These are phyloP conservation scores for Phallusia fumigata DNA, from an alignment of 23 tunicate species.

Conservation along the genomic window DNA sequence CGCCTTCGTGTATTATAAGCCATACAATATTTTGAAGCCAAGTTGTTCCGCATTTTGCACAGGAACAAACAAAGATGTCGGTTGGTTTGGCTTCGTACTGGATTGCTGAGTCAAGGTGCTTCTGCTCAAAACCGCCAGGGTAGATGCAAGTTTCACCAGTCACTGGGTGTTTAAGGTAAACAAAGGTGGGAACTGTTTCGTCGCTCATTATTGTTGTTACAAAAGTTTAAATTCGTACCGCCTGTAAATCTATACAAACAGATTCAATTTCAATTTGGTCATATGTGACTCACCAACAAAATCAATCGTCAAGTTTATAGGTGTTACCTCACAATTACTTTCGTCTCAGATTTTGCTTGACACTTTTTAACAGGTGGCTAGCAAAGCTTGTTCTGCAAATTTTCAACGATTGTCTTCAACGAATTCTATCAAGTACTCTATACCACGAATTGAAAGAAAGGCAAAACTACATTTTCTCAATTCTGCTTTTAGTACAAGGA, in stretches of 20 bases:
- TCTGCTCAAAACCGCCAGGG: background rate
- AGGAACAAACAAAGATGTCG: conserved; percentile 62
- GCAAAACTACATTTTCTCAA: too few species aligned
- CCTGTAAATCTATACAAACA: background rate
- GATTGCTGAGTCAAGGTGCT: conserved; percentile 36
- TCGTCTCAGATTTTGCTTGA: too few species aligned
- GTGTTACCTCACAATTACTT: too few species aligned
- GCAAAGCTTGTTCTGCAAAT: too few species aligned
- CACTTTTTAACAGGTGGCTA: too few species aligned
- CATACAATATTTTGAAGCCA: conserved; percentile 79
- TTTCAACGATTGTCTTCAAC: too few species aligned
- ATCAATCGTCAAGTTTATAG: too few species aligned
- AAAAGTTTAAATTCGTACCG: too few species aligned
- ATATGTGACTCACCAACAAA: background rate
- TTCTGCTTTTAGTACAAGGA: too few species aligned
- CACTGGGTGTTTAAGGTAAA: background rate
- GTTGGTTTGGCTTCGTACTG: conserved; percentile 32
- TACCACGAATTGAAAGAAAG: too few species aligned
- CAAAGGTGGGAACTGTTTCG: background rate
- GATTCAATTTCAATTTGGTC: too few species aligned
- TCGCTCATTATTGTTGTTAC: background rate
- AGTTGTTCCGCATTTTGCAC: conserved; percentile 65
- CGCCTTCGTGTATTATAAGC: conserved; percentile 55
- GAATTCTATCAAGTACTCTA: too few species aligned
- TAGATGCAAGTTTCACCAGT: background rate